Conservation (phyloP, 1,140 invertebrate species). For the Arctopsyche grandis region DNA sequence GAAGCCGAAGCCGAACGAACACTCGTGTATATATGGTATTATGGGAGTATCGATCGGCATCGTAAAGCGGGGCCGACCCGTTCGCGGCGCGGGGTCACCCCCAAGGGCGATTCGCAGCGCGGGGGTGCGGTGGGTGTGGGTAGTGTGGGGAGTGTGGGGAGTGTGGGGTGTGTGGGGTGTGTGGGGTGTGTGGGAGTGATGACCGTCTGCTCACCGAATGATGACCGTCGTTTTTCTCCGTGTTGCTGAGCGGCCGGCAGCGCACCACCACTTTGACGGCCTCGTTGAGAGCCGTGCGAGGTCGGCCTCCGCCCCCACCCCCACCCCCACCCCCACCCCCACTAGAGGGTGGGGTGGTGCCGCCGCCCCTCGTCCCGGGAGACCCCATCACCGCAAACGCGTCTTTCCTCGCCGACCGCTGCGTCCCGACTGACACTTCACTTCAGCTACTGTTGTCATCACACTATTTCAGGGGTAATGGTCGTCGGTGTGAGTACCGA, state of each 20-base stretch:
- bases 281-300: slow-evolving; percentile 71
- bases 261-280: slow-evolving; percentile 90
- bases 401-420: neutral
- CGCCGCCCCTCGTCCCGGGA: slow-evolving; percentile 28
- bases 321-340: too few species aligned
- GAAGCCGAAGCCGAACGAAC: too few species aligned
- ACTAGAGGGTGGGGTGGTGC: slow-evolving; percentile 49
- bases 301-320: too few species aligned
- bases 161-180: neutral
- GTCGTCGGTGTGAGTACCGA: neutral
- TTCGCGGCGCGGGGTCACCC: neutral
- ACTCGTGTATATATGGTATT: too few species aligned
- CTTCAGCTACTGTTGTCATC: neutral
- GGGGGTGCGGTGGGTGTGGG: neutral
- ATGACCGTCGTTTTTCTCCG: slow-evolving; percentile 80
- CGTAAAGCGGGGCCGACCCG: neutral
- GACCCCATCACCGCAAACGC: neutral
- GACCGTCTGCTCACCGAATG: slow-evolving; percentile 66
- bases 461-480: neutral
- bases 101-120: neutral
- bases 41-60: slow-evolving; percentile 9
- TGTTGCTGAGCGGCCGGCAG: slow-evolving; percentile 88
- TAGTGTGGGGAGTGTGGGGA: neutral
- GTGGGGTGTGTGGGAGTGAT: neutral
- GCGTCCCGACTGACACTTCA: neutral